Evolutionary conservation across 1,140 invertebrate genomes (phyloP).

Genomic region (Stenopsyche tienmushanensis): DNA sequence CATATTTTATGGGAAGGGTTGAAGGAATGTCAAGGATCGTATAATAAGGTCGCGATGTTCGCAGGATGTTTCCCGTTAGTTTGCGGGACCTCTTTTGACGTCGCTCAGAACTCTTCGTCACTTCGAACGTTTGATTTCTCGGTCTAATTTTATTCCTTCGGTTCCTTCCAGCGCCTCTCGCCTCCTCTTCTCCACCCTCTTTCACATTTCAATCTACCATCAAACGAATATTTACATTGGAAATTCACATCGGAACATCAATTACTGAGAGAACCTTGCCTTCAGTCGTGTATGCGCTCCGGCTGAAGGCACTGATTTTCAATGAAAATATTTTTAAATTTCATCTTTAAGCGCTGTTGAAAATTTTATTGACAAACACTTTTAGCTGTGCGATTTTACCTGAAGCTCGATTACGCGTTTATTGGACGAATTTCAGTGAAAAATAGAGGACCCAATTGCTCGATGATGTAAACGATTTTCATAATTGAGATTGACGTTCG

Average conservation of each 20-base stretch:
- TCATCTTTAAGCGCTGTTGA: too few species aligned
- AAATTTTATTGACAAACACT: too few species aligned
- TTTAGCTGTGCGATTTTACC: too few species aligned
- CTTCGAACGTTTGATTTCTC: slow-evolving; percentile 14
- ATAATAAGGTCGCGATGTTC: not conserved
- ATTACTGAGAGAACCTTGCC: slow-evolving; percentile 16
- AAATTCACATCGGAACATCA: slow-evolving; percentile 29
- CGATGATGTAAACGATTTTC: too few species aligned
- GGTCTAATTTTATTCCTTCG: slow-evolving; percentile 19
- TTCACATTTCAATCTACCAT: slow-evolving; percentile 27
- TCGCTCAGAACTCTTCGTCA: not conserved
- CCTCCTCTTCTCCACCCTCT: not conserved
- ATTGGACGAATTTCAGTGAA: too few species aligned
- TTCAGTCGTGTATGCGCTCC: slow-evolving; percentile 1
- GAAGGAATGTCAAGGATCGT: too few species aligned
- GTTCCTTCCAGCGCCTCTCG: too few species aligned
- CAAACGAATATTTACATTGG: slow-evolving; percentile 31
- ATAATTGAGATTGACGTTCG: too few species aligned
- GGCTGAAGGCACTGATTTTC: not conserved
- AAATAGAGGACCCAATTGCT: too few species aligned
- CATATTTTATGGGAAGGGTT: too few species aligned
- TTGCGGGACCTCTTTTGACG: not conserved
- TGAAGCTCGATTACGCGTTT: too few species aligned
- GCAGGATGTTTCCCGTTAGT: not conserved
- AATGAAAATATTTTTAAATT: too few species aligned